Conservation (phyloP, 2,113 vertebrate species). For the Lepus timidus region DNA sequence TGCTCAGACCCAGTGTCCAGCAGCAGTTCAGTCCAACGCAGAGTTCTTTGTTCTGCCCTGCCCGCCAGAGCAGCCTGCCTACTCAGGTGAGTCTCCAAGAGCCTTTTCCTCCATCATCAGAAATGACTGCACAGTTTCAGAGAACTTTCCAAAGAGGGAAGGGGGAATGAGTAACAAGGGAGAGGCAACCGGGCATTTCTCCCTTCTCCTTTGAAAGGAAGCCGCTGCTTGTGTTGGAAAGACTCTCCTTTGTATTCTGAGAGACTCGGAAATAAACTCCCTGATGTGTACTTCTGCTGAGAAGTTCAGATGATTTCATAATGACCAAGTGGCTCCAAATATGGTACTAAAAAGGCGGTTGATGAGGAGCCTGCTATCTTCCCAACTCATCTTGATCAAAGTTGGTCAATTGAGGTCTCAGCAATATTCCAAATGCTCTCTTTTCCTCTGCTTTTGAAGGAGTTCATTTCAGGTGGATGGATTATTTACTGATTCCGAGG, state of each 20-base stretch:
- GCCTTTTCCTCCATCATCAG: constrained; percentile 55
- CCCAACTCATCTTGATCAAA: constrained; percentile 55
- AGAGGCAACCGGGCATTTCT: constrained; percentile 24
- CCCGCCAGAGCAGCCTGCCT: constrained; percentile 46
- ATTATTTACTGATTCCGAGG: constrained; percentile 66
- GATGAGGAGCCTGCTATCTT: constrained; percentile 18
- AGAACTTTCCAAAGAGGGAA: constrained; percentile 64
- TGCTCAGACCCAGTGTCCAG: background rate
- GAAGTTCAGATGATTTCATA: constrained; percentile 71
- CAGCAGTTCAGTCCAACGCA: background rate
- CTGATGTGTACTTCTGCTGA: constrained; percentile 56
- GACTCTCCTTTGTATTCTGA: constrained; percentile 66
- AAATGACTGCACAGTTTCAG: constrained; percentile 66
- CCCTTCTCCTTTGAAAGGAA: constrained; percentile 66
- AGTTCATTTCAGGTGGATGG: constrained; percentile 62
- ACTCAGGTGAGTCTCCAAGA: constrained; percentile 37
- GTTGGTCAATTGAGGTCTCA: constrained; percentile 43
- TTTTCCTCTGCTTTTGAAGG: constrained; percentile 14
- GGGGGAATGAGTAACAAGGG: constrained; percentile 51
- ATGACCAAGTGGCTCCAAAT: constrained; percentile 58
- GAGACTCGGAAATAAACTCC: constrained; percentile 76
- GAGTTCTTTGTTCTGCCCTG: constrained; percentile 34
- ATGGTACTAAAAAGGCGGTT: constrained; percentile 37
- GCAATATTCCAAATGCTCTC: background rate
- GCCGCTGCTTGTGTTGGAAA: constrained; percentile 4